Percentiles rank a stretch among this genome's conserved stretches.
phyloP scores from a whole-genome alignment of 1,140 invertebrate species.

The Drosophila kurseongensis region DNA sequence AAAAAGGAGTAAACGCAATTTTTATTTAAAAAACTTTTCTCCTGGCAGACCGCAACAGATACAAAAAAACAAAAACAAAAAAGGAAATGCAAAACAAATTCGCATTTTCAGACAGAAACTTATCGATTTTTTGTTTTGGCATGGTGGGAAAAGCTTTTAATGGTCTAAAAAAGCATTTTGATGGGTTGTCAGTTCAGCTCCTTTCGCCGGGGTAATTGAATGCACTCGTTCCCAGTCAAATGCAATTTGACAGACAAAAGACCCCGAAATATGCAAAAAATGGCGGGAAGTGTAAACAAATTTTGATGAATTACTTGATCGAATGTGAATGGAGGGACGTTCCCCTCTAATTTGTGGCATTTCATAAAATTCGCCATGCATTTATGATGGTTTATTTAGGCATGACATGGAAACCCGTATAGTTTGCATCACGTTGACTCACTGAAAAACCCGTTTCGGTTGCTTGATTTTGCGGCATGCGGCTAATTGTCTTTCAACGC shows the following conservation, averaged over 20 bases:
- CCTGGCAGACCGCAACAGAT: constrained; percentile 13
- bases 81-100: constrained; percentile 40
- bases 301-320: constrained; percentile 28
- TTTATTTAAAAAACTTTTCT: constrained; percentile 37
- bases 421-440: constrained; percentile 57
- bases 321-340: constrained; percentile 33
- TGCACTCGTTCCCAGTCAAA: constrained; percentile 57
- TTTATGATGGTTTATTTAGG: constrained; percentile 31
- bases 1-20: constrained; percentile 9
- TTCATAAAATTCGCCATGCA: constrained; percentile 16
- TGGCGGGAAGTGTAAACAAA: constrained; percentile 29
- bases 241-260: constrained; percentile 38
- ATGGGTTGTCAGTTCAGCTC: constrained; percentile 41
- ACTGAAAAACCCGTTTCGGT: constrained; percentile 62
- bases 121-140: constrained; percentile 57
- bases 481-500: constrained; percentile 77
- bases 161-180: constrained; percentile 59
- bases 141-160: constrained; percentile 68
- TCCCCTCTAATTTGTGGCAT: constrained; percentile 6
- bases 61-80: not conserved
- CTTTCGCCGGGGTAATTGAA: constrained; percentile 59
- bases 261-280: constrained; percentile 16
- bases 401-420: constrained; percentile 42
- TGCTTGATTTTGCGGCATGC: constrained; percentile 70
- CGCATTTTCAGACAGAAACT: constrained; percentile 29